Evolutionary conservation across 2,888 invertebrate genomes (phyloP).

Genomic region (Phlogophora meticulosa): DNA sequence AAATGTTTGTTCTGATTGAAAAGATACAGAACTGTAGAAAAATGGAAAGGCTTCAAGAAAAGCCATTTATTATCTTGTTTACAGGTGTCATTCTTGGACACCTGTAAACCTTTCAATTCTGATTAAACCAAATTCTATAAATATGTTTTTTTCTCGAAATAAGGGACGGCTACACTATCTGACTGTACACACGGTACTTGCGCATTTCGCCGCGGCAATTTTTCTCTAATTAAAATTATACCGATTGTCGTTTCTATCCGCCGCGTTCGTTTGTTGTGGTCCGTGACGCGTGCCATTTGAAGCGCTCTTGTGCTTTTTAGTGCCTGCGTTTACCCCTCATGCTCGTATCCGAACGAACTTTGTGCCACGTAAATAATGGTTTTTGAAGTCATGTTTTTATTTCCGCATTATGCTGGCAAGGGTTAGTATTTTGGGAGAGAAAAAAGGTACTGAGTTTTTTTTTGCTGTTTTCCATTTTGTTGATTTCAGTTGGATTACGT

Average conservation of each 20-base stretch:
- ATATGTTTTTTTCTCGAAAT: not conserved
- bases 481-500: slow-evolving; percentile 18
- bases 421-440: slow-evolving; percentile 69
- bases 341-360: slow-evolving; percentile 75
- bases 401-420: slow-evolving; percentile 69
- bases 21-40: not conserved
- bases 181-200: slow-evolving; percentile 75
- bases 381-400: slow-evolving; percentile 77
- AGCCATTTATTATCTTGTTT: slow-evolving; percentile 18
- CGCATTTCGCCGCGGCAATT: slow-evolving; percentile 86
- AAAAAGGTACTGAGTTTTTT: slow-evolving; percentile 51
- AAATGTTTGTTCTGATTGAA: not conserved
- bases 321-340: slow-evolving; percentile 88
- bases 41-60: slow-evolving; percentile 9
- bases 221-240: slow-evolving; percentile 91
- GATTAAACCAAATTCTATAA: too few species aligned
- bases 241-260: slow-evolving; percentile 86
- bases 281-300: slow-evolving; percentile 87
- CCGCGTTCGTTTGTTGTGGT: slow-evolving; percentile 88
- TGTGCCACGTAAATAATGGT: slow-evolving; percentile 78
- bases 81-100: slow-evolving; percentile 7
- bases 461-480: slow-evolving; percentile 31
- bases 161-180: slow-evolving; percentile 38
- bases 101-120: not conserved
- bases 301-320: slow-evolving; percentile 89